Conservation (phyloP, 2,113 vertebrate genomes). For the Pterophyllum scalare region DNA sequence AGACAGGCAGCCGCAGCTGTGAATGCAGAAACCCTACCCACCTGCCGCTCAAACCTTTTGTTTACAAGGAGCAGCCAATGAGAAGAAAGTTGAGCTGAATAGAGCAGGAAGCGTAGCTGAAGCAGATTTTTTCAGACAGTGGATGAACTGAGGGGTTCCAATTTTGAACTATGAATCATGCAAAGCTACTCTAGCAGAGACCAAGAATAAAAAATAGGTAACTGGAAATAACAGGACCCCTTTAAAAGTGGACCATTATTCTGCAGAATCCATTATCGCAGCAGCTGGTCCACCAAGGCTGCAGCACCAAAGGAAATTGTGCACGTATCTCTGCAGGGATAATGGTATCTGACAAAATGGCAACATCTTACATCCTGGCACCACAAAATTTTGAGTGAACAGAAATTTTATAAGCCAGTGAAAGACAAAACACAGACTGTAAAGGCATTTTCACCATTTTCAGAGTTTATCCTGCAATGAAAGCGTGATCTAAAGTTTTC, state of each 20-base stretch:
- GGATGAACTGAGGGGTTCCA: no score
- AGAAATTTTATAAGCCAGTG: neutral
- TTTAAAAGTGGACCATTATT: neutral
- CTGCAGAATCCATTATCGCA: neutral
- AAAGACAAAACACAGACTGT: neutral
- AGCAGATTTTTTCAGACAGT: no score
- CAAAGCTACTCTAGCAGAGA: neutral
- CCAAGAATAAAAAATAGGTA: neutral
- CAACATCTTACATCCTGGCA: no score
- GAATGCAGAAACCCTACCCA: neutral
- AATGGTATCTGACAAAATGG: neutral
- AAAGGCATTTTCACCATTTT: neutral
- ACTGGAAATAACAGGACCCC: neutral
- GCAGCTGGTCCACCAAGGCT: neutral
- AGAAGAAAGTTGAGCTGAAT: neutral
- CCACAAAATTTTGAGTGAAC: neutral
- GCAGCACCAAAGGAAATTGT: neutral
- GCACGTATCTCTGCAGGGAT: neutral
- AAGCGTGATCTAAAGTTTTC: neutral
- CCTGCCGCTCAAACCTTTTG: neutral
- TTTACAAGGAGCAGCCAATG: neutral
- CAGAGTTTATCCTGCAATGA: neutral
- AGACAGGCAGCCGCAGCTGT: neutral
- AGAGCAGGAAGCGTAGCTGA: neutral
- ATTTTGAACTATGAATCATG: neutral